Conservation (phyloP, 2,888 invertebrate species). For the Liopterus haemorrhoidalis region DNA sequence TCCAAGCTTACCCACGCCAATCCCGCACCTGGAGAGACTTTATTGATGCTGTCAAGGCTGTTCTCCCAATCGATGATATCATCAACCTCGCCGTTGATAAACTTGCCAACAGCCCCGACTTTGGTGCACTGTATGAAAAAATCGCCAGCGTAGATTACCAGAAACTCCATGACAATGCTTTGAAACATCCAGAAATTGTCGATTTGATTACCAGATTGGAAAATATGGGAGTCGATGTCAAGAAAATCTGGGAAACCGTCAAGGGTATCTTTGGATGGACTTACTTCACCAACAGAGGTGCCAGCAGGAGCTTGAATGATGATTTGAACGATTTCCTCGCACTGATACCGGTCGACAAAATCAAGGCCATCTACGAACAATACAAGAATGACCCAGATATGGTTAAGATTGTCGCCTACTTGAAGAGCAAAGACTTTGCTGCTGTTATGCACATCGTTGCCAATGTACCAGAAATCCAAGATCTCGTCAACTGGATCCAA, state of each 20-base stretch:
- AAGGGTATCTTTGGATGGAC: conserved; percentile 12
- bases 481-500: conserved; percentile 23
- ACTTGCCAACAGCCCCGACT: conserved; percentile 24
- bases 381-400: conserved; percentile 34
- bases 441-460: conserved; percentile 27
- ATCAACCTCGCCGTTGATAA: conserved; percentile 8
- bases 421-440: conserved; percentile 35
- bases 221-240: conserved; percentile 9
- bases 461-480: conserved; percentile 23
- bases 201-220: conserved; percentile 2
- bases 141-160: conserved; percentile 30
- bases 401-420: conserved; percentile 30
- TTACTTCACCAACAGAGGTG: conserved; percentile 11
- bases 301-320: conserved; percentile 14
- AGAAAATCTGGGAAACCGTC: conserved; percentile 5
- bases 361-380: conserved; percentile 30
- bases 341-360: conserved; percentile 32
- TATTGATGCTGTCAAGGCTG: conserved; percentile 20
- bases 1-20: not conserved
- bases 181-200: conserved; percentile 20
- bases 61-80: conserved; percentile 7
- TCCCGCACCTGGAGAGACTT: conserved; percentile 17
- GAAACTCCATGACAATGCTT: conserved; percentile 31
- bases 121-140: conserved; percentile 32
- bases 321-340: conserved; percentile 32